Conservation (phyloP, 2,797 vertebrate species). For the Protosalanx chinensis region DNA sequence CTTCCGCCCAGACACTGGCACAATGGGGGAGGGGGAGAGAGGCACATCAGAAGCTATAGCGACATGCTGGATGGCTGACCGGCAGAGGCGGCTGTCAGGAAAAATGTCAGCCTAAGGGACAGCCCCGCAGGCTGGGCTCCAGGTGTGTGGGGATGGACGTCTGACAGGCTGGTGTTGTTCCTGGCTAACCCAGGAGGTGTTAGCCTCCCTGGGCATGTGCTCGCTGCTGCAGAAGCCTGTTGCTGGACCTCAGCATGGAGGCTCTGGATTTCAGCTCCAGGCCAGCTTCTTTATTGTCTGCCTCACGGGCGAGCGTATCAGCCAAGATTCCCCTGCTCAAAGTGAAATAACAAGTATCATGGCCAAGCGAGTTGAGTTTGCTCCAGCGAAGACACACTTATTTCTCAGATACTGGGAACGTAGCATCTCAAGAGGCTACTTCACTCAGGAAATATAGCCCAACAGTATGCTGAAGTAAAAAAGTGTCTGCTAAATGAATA, state of each 20-base stretch:
- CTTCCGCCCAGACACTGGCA: constrained; percentile 57
- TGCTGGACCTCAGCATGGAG: constrained; percentile 22
- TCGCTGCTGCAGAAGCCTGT: constrained; percentile 46
- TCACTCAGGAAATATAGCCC: too few species aligned
- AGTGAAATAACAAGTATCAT: too few species aligned
- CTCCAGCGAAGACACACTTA: too few species aligned
- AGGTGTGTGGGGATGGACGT: constrained; percentile 31
- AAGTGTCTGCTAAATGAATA: too few species aligned
- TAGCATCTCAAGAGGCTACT: too few species aligned
- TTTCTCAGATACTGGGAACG: too few species aligned
- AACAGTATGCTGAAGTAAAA: too few species aligned
- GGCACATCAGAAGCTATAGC: constrained; percentile 53
- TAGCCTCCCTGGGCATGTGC: constrained; percentile 34
- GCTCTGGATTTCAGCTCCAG: too few species aligned
- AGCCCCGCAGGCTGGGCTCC: constrained; percentile 31
- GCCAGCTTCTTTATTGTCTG: too few species aligned
- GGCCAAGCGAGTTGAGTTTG: too few species aligned
- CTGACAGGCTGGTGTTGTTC: constrained; percentile 30
- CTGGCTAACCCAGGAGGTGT: constrained; percentile 57
- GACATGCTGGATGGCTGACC: constrained; percentile 59
- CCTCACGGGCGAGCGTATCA: too few species aligned
- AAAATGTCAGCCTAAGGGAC: constrained; percentile 65
- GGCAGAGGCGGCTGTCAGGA: constrained; percentile 44
- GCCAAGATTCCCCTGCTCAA: too few species aligned
- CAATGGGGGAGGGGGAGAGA: constrained; percentile 56